phyloP scores from a whole-genome alignment of 2,113 vertebrate species.

The Loxodonta africana region DNA sequence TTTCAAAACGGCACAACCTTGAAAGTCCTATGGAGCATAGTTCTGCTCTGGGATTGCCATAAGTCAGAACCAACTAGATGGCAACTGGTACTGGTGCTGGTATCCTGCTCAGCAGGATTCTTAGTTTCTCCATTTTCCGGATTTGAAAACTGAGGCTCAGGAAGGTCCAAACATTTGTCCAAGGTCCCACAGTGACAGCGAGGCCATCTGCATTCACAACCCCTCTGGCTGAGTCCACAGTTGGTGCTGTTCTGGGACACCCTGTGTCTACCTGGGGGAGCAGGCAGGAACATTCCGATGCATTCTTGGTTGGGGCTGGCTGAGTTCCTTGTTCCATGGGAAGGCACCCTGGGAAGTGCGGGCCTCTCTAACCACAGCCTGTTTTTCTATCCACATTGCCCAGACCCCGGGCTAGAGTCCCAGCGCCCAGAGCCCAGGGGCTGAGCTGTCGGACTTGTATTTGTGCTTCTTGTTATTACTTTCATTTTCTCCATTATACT shows the following conservation, averaged over 20 bases:
- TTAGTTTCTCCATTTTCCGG: not conserved
- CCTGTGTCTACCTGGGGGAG: fast-evolving
- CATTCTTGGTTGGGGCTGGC: fast-evolving
- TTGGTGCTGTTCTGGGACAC: not conserved
- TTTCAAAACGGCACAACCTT: not conserved
- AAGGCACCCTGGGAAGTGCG: not conserved
- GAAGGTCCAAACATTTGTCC: not conserved
- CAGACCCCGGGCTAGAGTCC: not conserved
- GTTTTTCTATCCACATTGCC: fast-evolving
- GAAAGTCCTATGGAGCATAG: not conserved
- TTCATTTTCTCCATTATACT: not conserved
- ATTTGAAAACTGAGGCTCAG: not conserved
- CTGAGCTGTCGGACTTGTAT: fast-evolving
- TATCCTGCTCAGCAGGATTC: not conserved
- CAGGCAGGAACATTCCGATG: fast-evolving
- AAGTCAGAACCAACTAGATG: not conserved
- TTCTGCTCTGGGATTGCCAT: not conserved
- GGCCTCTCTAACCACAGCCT: fast-evolving
- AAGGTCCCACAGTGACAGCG: fast-evolving
- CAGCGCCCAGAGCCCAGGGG: fast-evolving
- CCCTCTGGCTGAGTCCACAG: fast-evolving
- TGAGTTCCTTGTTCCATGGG: not conserved
- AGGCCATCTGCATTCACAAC: not conserved
- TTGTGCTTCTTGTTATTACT: not conserved
- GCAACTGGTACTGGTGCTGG: not conserved